Evolutionary conservation across 1,140 invertebrate genomes (phyloP), one percentile per base, ranked within the genome.

Genomic region (Scylla paramamosain): DNA sequence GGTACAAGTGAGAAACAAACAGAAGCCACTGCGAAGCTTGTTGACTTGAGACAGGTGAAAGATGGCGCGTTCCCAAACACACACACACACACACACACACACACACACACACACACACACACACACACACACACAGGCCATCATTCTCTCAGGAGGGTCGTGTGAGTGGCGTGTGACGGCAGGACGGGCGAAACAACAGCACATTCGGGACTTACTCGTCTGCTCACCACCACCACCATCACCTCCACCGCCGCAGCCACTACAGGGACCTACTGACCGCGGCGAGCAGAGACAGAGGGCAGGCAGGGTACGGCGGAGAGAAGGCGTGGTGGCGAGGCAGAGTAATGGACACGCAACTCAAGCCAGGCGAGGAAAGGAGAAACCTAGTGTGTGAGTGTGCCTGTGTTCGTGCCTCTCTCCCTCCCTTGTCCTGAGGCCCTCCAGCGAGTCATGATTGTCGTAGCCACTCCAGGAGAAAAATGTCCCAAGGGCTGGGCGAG

Each of bases 61-160:
- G 52, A 59, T 16, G 12, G 10, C 52, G 10, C 52, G 20, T 20
- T 16, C 52, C 1, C 52, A 59, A 12, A 84, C 31, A 84, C 83
- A 84, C 83, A 84, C 83, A 87, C 84, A 87, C 29, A 87, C 84
- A 32, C 84, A 87, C 84, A 87, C 84, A 87, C 84, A 87, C 84
- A 87, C 84, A 87, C 84, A 87, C 84, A 87, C 84, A 87, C 83
- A 86, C 83, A 86, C 83, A 86, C 83, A 86, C 83, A 86, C 83
- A 86, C 83, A 86, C 83, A 86, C 83, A 86, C 83, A 86, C 83
- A 86, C 83, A 86, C 83, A 86, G 20, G 20, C 77, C 20, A n/a
- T 82, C 77, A 82, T 12, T 29, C 77, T n/a, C 20, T 25, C 77
- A 82, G 20, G 77, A n/a, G 28, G 39, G 39, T 86, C 82, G n/a